Conservation (phyloP, 1,140 invertebrate species). For the Psix sp. region DNA sequence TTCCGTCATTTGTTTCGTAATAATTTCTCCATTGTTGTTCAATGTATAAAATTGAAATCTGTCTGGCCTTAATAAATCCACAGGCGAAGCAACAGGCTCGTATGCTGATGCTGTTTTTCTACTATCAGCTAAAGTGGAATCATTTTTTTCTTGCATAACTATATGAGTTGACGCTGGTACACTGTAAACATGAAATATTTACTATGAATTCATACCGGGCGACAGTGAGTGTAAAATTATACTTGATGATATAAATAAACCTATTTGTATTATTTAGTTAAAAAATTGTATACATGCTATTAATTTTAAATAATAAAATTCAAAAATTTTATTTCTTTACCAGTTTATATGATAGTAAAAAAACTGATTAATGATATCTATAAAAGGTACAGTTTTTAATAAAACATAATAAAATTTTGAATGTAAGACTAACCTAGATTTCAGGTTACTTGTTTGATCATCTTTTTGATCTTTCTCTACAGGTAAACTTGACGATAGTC, state of each 20-base stretch:
- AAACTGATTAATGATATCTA: too few species aligned
- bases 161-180: constrained; percentile 80
- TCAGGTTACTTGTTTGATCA: constrained; percentile 66
- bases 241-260: too few species aligned
- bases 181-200: constrained; percentile 67
- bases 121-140: constrained; percentile 79
- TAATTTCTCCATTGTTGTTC: constrained; percentile 86
- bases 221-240: too few species aligned
- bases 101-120: constrained; percentile 56
- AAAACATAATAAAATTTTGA: too few species aligned
- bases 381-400: too few species aligned
- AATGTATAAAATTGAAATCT: constrained; percentile 91
- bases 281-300: too few species aligned
- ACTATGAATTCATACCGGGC: too few species aligned
- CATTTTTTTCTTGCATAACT: constrained; percentile 78
- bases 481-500: constrained; percentile 55
- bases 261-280: too few species aligned
- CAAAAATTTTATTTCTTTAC: too few species aligned
- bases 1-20: constrained; percentile 88
- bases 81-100: constrained; percentile 81
- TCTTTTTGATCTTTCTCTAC: constrained; percentile 58
- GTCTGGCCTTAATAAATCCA: constrained; percentile 85
- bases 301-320: too few species aligned
- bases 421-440: constrained; percentile 71
- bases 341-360: too few species aligned